Percentiles rank a stretch among this genome's conserved stretches.
phyloP scores from a whole-genome alignment of 2,113 vertebrate genomes.

The Myrmecobius fasciatus region DNA sequence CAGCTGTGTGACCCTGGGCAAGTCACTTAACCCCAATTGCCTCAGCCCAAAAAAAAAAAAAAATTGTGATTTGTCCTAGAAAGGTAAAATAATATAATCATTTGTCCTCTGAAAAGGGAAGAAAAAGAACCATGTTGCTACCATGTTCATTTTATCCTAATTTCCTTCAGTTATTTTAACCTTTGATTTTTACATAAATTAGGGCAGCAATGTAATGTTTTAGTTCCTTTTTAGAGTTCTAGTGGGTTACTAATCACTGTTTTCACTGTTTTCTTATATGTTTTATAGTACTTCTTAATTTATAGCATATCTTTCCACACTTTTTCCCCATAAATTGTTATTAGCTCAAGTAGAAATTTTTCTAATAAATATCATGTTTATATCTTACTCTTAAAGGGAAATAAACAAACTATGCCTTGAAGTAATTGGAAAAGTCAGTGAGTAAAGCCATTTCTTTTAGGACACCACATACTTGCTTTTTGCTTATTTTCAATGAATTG shows the following conservation, averaged over 20 bases:
- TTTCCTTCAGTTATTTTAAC: neutral
- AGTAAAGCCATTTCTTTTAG: conserved; percentile 40
- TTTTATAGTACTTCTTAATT: conserved; percentile 21
- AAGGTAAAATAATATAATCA: conserved; percentile 44
- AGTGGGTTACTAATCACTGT: conserved; percentile 29
- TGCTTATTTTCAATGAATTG: neutral
- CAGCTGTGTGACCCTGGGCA: too few species aligned
- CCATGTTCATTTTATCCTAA: conserved; percentile 32
- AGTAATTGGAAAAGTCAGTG: conserved; percentile 17
- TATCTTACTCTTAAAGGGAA: conserved; percentile 43
- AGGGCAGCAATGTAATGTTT: neutral
- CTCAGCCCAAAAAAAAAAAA: too few species aligned
- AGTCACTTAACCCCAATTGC: too few species aligned
- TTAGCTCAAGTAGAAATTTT: conserved; percentile 36
- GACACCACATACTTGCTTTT: neutral
- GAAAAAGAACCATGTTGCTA: neutral
- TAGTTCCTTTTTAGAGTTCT: neutral
- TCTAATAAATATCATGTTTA: conserved; percentile 24
- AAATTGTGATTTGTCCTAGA: conserved; percentile 27
- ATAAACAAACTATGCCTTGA: neutral
- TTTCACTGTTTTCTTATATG: conserved; percentile 43
- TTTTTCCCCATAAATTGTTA: conserved; percentile 15
- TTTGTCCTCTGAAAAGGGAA: conserved; percentile 56
- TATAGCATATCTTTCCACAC: neutral
- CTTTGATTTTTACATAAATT: conserved; percentile 22